Evolutionary conservation across 2,797 vertebrate genomes (phyloP).

Genomic region (Percopsis omiscomaycus): DNA sequence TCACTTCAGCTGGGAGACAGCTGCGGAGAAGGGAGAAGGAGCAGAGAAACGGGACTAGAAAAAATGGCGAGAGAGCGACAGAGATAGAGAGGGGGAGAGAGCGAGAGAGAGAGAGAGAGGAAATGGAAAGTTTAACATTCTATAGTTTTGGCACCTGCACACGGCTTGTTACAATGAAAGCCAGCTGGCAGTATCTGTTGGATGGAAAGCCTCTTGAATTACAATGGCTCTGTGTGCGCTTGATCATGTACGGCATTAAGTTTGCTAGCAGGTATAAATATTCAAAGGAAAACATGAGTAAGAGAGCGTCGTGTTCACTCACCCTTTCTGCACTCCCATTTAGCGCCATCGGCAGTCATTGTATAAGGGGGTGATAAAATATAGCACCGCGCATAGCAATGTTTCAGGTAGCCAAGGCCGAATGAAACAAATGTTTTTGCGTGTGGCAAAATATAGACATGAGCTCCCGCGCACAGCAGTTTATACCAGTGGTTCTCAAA

Average conservation of each 20-base stretch:
- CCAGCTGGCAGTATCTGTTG: neutral
- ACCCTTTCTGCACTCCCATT: neutral
- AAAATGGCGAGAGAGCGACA: neutral
- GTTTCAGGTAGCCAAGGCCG: neutral
- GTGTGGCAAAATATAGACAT: no score
- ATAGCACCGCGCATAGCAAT: neutral
- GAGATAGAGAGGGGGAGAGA: neutral
- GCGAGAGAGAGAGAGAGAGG: neutral
- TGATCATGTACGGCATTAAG: neutral
- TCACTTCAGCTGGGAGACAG: constrained; percentile 39
- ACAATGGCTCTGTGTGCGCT: neutral
- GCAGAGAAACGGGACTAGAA: neutral
- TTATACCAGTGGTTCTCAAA: no score
- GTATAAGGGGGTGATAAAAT: neutral
- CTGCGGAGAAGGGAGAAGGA: neutral
- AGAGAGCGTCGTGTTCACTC: neutral
- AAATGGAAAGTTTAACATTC: neutral
- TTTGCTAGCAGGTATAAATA: neutral
- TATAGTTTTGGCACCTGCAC: neutral
- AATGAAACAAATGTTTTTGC: no score
- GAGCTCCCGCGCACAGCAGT: no score
- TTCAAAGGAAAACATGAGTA: neutral
- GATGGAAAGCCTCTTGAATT: neutral
- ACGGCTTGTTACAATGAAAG: neutral
- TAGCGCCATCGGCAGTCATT: neutral